phyloP scores from a whole-genome alignment of 2,888 invertebrate species.

The Oligia fasciuncula region DNA sequence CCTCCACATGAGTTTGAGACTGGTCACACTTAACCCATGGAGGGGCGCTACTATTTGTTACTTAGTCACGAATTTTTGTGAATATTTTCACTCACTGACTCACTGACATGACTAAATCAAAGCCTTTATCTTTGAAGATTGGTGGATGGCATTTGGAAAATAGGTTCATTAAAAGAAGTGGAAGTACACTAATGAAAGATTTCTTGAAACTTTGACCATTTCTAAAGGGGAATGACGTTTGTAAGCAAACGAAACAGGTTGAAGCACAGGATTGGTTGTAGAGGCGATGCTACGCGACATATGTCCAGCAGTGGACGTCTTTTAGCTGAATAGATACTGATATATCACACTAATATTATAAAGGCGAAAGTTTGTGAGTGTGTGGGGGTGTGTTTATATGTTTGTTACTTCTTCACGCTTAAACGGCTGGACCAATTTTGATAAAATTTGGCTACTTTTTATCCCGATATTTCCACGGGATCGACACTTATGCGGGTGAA shows the following conservation, averaged over 20 bases:
- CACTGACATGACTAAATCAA: neutral
- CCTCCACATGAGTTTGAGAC: conserved; percentile 48
- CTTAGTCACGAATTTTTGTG: too few relatives aligned
- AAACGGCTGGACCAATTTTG: too few relatives aligned
- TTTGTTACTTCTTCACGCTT: too few relatives aligned
- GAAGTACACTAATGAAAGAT: neutral
- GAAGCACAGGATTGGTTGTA: neutral
- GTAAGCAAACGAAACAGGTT: neutral
- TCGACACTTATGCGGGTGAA: too few relatives aligned
- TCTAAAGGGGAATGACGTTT: neutral
- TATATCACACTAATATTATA: too few relatives aligned
- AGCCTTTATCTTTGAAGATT: neutral
- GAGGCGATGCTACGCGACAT: neutral
- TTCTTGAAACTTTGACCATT: neutral
- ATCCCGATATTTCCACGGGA: too few relatives aligned
- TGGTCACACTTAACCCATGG: conserved; percentile 33
- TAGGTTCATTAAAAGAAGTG: neutral
- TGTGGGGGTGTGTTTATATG: too few relatives aligned
- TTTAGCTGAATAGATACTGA: neutral
- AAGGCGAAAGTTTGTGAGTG: too few relatives aligned
- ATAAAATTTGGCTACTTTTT: too few relatives aligned
- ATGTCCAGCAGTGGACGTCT: neutral
- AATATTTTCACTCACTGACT: neutral
- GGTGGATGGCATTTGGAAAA: neutral
- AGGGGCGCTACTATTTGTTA: conserved; percentile 39